Base-by-base conservation (phyloP, 2,797 vertebrate genomes). In the Bufotes viridis region DNA sequence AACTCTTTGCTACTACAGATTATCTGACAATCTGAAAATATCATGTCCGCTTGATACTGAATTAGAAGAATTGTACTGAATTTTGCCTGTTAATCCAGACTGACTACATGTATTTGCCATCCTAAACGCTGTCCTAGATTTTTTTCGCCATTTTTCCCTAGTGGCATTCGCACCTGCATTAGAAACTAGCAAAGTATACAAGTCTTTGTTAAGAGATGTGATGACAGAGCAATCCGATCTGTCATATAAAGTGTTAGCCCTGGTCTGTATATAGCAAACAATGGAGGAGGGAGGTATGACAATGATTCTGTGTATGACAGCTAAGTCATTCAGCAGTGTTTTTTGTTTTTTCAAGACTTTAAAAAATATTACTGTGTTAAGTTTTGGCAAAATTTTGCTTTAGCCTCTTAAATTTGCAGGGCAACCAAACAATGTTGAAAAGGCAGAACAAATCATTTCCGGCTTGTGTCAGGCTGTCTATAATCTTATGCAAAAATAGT, bases 251-350 rank as follows among this genome's bases (percentile, higher is more conserved):
- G 20, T 70, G 42, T 49, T 20, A 55, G 49, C 63, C 22, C n/a
- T 69, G 20, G 10, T 6, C 34, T 69, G 63, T 69, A 69, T 55
- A 70, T 53, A 82, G n/a, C 63, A 82, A 70, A n/a, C 79, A 82
- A 29, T 69, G 20, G 18, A 18, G 61, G 10, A 22, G 18, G 1
- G 79, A 42, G 42, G 55, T 63, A 69, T 65, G n/a, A 24, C n/a
- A 67, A 67, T 67, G 53, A 82, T 26, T 42, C 42, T 67, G 15
- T 82, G 61, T 17, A 51, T 51, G 67, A 14, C 34, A 10, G 8
- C 34, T n/a, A 12, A 49, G 12, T 5, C 10, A 12, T 34, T 9
- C 69, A 26, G n/a, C n/a, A 13, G 17, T 6, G 17, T 15, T 60
- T 20, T 42, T 15, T 17, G 13, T 60, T 15, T 60, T 60, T 60